phyloP scores from a whole-genome alignment of 1,140 invertebrate genomes.

The Leptonema lineaticorne region DNA sequence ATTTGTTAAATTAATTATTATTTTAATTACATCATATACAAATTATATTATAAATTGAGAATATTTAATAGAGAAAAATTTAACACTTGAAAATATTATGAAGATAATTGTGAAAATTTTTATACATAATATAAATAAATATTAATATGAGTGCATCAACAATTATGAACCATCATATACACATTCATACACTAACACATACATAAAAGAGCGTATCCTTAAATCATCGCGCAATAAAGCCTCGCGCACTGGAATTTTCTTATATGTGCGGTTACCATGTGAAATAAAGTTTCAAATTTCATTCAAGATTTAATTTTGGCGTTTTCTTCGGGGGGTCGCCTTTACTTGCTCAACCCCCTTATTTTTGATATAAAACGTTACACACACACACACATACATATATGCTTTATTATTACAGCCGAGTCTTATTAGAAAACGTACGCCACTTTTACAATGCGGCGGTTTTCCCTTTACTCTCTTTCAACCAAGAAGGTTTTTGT shows the following conservation, averaged over 20 bases:
- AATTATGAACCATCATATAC: no score
- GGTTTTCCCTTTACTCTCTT: constrained; percentile 37
- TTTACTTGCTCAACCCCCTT: background rate
- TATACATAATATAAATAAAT: no score
- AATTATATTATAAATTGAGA: no score
- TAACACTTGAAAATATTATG: no score
- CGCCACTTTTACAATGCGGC: constrained; percentile 34
- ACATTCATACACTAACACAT: no score
- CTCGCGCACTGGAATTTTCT: constrained; percentile 36
- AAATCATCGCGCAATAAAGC: constrained; percentile 41
- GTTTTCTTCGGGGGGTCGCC: constrained; percentile 34
- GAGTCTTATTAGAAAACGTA: constrained; percentile 39
- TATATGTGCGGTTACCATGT: constrained; percentile 38
- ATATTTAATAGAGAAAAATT: no score
- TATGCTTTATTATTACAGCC: constrained; percentile 19
- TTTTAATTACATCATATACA: no score
- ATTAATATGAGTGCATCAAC: no score
- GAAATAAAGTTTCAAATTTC: constrained; percentile 50
- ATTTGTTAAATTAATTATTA: no score
- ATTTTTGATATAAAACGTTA: background rate
- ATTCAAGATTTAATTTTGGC: constrained; percentile 53
- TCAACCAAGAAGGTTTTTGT: no score
- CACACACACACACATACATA: background rate
- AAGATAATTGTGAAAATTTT: no score
- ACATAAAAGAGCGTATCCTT: constrained; percentile 26